Evolutionary conservation across 2,888 invertebrate species (phyloP).

Genomic region (Habroteleia sp.): DNA sequence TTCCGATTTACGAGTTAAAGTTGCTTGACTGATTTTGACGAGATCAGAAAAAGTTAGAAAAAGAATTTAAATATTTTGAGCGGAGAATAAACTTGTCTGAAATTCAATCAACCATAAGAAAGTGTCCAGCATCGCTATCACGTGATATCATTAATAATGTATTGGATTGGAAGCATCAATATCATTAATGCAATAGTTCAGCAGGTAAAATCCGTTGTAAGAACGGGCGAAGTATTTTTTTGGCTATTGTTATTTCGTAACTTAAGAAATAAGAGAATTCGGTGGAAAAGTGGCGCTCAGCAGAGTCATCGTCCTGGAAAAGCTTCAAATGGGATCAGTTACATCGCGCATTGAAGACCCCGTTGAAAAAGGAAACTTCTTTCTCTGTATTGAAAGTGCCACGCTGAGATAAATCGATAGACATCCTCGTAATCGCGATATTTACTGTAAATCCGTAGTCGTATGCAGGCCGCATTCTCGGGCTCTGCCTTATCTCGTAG

Average conservation of each 20-base stretch:
- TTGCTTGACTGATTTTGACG: constrained; percentile 22
- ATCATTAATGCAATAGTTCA: constrained; percentile 34
- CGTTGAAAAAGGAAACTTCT: constrained; percentile 51
- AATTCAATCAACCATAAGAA: constrained; percentile 5
- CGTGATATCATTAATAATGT: constrained; percentile 25
- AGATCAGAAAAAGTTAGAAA: constrained; percentile 1
- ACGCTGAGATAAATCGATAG: constrained; percentile 51
- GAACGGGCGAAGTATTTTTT: constrained; percentile 37
- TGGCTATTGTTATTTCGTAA: constrained; percentile 43
- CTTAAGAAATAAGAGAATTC: constrained; percentile 21
- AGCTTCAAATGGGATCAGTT: constrained; percentile 63
- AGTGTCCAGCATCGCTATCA: not conserved
- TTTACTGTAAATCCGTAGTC: constrained; percentile 56
- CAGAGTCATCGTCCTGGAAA: constrained; percentile 54
- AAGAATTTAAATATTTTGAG: not conserved
- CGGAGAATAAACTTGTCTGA: not conserved
- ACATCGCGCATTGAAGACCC: constrained; percentile 51
- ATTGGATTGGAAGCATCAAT: constrained; percentile 20
- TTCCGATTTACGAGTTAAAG: constrained; percentile 9
- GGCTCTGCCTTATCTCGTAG: constrained; percentile 58
- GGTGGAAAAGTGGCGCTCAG: constrained; percentile 40
- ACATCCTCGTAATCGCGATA: constrained; percentile 64
- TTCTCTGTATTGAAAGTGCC: constrained; percentile 50
- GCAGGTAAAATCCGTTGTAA: constrained; percentile 7
- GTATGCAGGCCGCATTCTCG: constrained; percentile 59